Conservation (phyloP, 2,797 vertebrate species). For the Champsocephalus esox region DNA sequence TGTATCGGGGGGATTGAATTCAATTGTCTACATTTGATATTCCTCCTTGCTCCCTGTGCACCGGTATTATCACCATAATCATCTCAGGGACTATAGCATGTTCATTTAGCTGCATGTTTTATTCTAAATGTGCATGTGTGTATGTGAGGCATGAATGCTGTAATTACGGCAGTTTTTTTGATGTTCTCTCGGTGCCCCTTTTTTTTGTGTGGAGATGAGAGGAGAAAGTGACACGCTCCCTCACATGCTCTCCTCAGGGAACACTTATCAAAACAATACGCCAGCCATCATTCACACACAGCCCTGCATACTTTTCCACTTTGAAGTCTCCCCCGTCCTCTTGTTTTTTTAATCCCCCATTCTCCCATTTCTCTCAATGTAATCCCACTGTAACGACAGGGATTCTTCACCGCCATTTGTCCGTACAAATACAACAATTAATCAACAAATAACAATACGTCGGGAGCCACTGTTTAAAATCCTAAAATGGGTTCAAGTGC, state of each 20-base stretch:
- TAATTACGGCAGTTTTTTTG: conserved; percentile 59
- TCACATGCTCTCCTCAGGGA: conserved; percentile 74
- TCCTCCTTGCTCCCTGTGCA: conserved; percentile 37
- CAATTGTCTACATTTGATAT: conserved; percentile 53
- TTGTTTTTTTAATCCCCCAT: conserved; percentile 63
- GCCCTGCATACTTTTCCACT: conserved; percentile 64
- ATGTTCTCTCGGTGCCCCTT: conserved; percentile 45
- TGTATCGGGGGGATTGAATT: conserved; percentile 45
- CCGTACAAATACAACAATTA: conserved; percentile 63
- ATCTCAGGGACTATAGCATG: conserved; percentile 52
- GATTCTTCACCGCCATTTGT: conserved; percentile 62
- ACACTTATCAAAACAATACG: conserved; percentile 80
- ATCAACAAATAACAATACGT: conserved; percentile 74
- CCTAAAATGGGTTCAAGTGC: conserved; percentile 62
- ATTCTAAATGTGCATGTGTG: conserved; percentile 47
- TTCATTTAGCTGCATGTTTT: conserved; percentile 61
- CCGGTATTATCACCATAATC: conserved; percentile 38
- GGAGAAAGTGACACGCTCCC: conserved; percentile 64
- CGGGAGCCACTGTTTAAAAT: conserved; percentile 53
- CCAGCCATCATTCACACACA: conserved; percentile 74
- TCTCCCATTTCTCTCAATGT: conserved; percentile 43
- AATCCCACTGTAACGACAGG: conserved; percentile 67
- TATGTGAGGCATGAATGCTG: conserved; percentile 22
- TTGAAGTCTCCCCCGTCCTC: conserved; percentile 66
- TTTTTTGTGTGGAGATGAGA: conserved; percentile 55